phyloP scores from a whole-genome alignment of 2,888 invertebrate genomes.

The Pristionchus entomophagus region DNA sequence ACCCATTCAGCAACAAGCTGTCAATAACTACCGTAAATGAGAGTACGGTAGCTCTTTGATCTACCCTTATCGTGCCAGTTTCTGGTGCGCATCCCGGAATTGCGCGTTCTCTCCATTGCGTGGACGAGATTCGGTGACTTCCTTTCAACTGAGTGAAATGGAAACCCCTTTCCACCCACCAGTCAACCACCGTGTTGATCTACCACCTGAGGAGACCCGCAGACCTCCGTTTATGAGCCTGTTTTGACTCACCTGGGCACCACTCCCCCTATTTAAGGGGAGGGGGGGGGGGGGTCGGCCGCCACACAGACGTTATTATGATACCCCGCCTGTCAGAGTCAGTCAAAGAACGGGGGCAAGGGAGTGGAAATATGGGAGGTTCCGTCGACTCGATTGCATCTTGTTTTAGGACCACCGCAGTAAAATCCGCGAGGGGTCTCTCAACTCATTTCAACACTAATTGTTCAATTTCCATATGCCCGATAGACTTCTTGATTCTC shows the following conservation, averaged over 20 bases:
- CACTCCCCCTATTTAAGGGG: not conserved
- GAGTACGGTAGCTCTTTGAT: not conserved
- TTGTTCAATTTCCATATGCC: no score
- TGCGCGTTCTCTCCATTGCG: not conserved
- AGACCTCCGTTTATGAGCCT: not conserved
- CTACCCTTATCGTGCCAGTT: not conserved
- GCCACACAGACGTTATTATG: conserved; percentile 15
- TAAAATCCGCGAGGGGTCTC: not conserved
- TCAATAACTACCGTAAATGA: not conserved
- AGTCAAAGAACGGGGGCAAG: not conserved
- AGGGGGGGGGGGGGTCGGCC: not conserved
- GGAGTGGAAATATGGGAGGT: conserved; percentile 4
- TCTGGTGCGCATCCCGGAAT: not conserved
- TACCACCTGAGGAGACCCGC: not conserved
- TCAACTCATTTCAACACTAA: no score
- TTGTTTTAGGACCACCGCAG: not conserved
- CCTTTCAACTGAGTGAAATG: conserved; percentile 22
- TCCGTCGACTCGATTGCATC: not conserved
- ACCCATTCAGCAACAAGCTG: not conserved
- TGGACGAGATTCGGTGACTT: not conserved
- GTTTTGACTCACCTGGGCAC: not conserved
- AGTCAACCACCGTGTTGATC: not conserved
- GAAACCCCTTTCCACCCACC: conserved; percentile 4
- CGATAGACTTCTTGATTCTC: no score
- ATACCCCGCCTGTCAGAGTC: conserved; percentile 33